These are phyloP conservation scores for Holothuria scabra DNA, from an alignment of 53 echinoderm and acorn worm species.

Conservation along the genomic window DNA sequence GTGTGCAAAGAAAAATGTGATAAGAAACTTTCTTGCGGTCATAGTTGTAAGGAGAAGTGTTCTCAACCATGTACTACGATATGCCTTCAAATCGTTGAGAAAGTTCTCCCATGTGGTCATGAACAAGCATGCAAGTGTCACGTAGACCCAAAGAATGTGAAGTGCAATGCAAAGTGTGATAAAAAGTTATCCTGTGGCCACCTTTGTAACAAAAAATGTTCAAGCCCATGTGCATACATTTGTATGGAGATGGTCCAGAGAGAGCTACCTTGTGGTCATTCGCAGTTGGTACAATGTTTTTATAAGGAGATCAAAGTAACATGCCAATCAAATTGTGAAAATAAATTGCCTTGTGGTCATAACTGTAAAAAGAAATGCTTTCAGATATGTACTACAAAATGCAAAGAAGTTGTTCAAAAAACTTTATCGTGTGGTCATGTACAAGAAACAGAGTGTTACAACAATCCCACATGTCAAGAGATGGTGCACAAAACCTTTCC, in stretches of 20 bases:
- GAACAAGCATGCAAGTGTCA: constrained; percentile 48
- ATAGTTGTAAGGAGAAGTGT: constrained; percentile 70
- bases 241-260: constrained; percentile 48
- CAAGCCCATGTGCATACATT: constrained; percentile 48
- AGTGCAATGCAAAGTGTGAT: constrained; percentile 50
- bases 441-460: constrained; percentile 58
- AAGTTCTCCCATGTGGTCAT: constrained; percentile 20
- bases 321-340: constrained; percentile 49
- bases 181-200: constrained; percentile 51
- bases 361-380: constrained; percentile 71
- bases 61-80: constrained; percentile 65
- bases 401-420: constrained; percentile 38
- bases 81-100: not conserved
- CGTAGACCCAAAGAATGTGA: constrained; percentile 41
- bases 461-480: not conserved
- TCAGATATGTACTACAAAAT: constrained; percentile 62
- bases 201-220: constrained; percentile 55
- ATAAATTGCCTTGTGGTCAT: constrained; percentile 72
- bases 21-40: constrained; percentile 69
- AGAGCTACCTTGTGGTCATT: constrained; percentile 21
- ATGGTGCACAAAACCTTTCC: constrained; percentile 46
- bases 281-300: not conserved
- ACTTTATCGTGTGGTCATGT: constrained; percentile 71
- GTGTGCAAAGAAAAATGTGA: constrained; percentile 48
- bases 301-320: not conserved